Conservation (phyloP, 2,888 invertebrate genomes). For the Stomorhina lunata region DNA sequence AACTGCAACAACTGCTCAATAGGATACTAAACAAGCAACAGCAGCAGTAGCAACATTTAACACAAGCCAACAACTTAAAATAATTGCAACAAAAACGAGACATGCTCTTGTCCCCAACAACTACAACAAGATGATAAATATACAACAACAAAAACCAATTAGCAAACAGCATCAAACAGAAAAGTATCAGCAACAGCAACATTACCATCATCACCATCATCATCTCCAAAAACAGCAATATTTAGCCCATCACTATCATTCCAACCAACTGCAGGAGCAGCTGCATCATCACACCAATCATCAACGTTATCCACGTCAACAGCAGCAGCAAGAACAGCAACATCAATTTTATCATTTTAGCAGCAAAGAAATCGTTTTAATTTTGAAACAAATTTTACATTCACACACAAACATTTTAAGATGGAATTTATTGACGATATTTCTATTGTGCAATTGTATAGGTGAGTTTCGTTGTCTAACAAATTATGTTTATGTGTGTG, state of each 20-base stretch:
- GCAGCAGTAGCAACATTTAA: background rate
- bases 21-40: background rate
- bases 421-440: constrained; percentile 74
- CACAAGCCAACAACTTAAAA: constrained; percentile 20
- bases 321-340: constrained; percentile 50
- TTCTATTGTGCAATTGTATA: constrained; percentile 77
- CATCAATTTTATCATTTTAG: constrained; percentile 43
- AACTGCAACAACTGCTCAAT: constrained; percentile 1
- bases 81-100: constrained; percentile 52
- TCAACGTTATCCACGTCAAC: background rate
- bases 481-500: constrained; percentile 1
- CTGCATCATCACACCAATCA: background rate
- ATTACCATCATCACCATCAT: constrained; percentile 47
- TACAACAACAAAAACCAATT: constrained; percentile 58
- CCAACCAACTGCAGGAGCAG: constrained; percentile 23
- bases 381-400: constrained; percentile 64
- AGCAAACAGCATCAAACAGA: constrained; percentile 53
- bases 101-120: constrained; percentile 56
- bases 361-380: constrained; percentile 64
- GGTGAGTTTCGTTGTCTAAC: constrained; percentile 73
- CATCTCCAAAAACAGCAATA: constrained; percentile 35
- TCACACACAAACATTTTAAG: constrained; percentile 66
- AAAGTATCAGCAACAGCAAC: constrained; percentile 30
- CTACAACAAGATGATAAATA: constrained; percentile 63
- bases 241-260: constrained; percentile 28